Conservation (phyloP, 2,888 invertebrate genomes). For the Eudiplozoon nipponicum region DNA sequence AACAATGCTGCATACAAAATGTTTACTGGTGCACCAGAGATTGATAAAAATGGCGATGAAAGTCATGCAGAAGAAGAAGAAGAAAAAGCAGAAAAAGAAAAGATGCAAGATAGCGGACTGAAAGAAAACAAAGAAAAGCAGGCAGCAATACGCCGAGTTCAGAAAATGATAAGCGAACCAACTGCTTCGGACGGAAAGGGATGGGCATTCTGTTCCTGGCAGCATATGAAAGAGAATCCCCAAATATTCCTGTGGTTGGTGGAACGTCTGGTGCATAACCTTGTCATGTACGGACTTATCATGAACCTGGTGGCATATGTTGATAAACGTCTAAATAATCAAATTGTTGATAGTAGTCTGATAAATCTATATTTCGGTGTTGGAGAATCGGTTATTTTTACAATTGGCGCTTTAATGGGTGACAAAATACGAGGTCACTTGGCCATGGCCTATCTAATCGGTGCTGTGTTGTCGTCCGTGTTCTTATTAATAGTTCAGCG, state of each 20-base stretch:
- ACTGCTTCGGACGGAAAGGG: not conserved
- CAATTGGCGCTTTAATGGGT: constrained; percentile 10
- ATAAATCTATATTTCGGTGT: constrained; percentile 9
- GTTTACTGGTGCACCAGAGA: not conserved
- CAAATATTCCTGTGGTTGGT: constrained; percentile 14
- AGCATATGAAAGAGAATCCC: constrained; percentile 11
- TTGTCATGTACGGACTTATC: constrained; percentile 16
- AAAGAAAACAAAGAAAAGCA: not conserved
- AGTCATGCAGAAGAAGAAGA: not conserved
- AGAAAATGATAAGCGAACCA: not conserved
- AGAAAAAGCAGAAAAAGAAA: not conserved
- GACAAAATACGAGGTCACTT: constrained; percentile 13
- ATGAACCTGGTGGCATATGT: constrained; percentile 15
- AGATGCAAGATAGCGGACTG: too few relatives aligned
- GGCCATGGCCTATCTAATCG: constrained; percentile 12
- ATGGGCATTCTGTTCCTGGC: constrained; percentile 8
- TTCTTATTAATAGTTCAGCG: constrained; percentile 3
- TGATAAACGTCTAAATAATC: constrained; percentile 1
- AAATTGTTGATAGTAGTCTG: constrained; percentile 1
- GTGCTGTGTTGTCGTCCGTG: constrained; percentile 7
- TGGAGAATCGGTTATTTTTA: constrained; percentile 16
- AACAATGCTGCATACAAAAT: not conserved
- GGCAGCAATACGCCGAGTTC: not conserved
- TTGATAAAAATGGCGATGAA: too few relatives aligned
- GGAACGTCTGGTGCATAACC: constrained; percentile 13